Conservation (phyloP, 2,888 invertebrate genomes). For the Blastobasis lacticolella region DNA sequence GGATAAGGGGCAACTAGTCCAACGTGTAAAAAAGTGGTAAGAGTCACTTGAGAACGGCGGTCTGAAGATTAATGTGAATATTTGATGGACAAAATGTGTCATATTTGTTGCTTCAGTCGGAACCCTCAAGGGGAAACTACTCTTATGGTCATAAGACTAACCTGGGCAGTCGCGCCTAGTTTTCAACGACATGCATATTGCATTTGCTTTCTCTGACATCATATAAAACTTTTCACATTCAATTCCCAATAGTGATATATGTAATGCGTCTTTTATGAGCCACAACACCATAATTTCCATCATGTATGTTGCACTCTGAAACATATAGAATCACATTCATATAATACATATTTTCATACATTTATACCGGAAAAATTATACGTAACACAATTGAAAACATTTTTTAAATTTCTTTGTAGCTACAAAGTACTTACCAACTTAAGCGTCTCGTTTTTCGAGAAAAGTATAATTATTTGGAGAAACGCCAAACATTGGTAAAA, state of each 20-base stretch:
- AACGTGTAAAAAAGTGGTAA: too few relatives aligned
- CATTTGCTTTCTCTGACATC: not conserved
- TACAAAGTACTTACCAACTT: not conserved
- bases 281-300: not conserved
- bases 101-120: conserved; percentile 2
- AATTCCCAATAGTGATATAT: not conserved
- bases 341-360: not conserved
- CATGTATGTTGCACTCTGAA: not conserved
- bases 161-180: too few relatives aligned
- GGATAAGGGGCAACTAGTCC: too few relatives aligned
- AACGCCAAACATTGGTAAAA: too few relatives aligned
- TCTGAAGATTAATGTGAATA: too few relatives aligned
- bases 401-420: not conserved
- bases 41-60: too few relatives aligned
- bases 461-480: too few relatives aligned
- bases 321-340: not conserved
- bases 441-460: too few relatives aligned
- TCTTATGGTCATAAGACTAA: too few relatives aligned
- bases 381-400: not conserved
- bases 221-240: conserved; percentile 1
- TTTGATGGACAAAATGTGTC: not conserved
- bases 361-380: not conserved
- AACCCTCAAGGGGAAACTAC: too few relatives aligned
- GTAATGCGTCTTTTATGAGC: too few relatives aligned
- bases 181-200: too few relatives aligned